Evolutionary conservation across 2,888 invertebrate species (phyloP).

Genomic region (Tachina grossa): DNA sequence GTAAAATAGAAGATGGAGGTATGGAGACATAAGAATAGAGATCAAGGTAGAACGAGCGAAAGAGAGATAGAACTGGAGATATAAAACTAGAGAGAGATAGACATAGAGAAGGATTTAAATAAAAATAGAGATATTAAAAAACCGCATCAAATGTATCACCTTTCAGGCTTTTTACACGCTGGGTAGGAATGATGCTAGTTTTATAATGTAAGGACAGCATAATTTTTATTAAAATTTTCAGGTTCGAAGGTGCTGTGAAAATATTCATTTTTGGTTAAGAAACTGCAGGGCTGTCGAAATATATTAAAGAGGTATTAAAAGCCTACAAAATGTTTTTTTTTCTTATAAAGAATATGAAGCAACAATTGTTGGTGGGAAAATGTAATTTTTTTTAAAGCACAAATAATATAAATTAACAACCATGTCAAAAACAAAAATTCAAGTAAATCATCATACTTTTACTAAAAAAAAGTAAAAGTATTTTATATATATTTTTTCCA

Average conservation of each 20-base stretch:
- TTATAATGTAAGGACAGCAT: too few relatives aligned
- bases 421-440: slow-evolving; percentile 51
- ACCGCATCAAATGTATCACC: too few relatives aligned
- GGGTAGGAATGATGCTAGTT: too few relatives aligned
- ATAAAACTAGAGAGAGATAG: too few relatives aligned
- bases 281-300: slow-evolving; percentile 9
- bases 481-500: neutral
- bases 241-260: neutral
- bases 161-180: too few relatives aligned
- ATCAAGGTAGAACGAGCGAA: too few relatives aligned
- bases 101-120: too few relatives aligned
- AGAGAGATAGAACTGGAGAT: too few relatives aligned
- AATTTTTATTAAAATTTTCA: neutral
- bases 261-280: neutral
- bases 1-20: too few relatives aligned
- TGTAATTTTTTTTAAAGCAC: neutral
- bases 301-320: neutral
- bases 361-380: slow-evolving; percentile 15
- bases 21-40: too few relatives aligned
- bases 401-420: slow-evolving; percentile 16
- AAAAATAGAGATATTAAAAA: too few relatives aligned
- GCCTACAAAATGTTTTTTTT: neutral
- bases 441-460: slow-evolving; percentile 46
- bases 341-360: slow-evolving; percentile 13
- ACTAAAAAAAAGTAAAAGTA: slow-evolving; percentile 14